Evolutionary conservation across 1,140 invertebrate species (phyloP).

Genomic region (Sipha flava): DNA sequence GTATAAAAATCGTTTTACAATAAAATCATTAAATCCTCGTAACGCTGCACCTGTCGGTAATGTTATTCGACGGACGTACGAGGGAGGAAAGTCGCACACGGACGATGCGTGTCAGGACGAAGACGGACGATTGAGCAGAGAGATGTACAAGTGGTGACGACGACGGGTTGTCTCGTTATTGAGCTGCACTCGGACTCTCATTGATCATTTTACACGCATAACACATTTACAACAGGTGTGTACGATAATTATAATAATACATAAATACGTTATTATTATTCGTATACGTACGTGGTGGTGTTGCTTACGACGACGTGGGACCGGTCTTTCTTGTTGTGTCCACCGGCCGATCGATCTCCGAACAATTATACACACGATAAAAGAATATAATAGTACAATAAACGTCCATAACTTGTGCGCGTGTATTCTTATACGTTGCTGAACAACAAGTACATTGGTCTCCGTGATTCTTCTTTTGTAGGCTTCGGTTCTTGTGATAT

Average conservation of each 20-base stretch:
- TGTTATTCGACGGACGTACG: not conserved
- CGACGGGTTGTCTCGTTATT: constrained; percentile 15
- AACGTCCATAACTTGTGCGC: not conserved
- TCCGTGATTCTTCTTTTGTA: too few species aligned
- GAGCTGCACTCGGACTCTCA: not conserved
- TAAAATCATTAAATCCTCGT: too few species aligned
- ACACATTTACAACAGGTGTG: not conserved
- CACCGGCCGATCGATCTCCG: not conserved
- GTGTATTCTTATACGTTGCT: too few species aligned
- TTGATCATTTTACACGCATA: constrained; percentile 3
- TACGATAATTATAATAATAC: not conserved
- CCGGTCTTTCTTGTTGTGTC: constrained; percentile 9
- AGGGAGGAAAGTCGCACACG: not conserved
- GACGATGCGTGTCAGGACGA: not conserved
- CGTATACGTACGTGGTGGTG: too few species aligned
- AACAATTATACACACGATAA: constrained; percentile 14
- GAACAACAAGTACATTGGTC: too few species aligned
- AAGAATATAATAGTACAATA: not conserved
- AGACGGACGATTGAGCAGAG: not conserved
- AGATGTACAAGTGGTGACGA: not conserved
- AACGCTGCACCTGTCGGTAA: not conserved
- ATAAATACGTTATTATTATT: not conserved
- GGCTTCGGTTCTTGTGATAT: too few species aligned
- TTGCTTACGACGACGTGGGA: constrained; percentile 1
- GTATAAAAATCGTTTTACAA: not conserved